A percentile compares a stretch with the other conserved stretches of the same genome.
Evolutionary conservation across 2,797 vertebrate genomes (phyloP).

Genomic region (Falco peregrinus): DNA sequence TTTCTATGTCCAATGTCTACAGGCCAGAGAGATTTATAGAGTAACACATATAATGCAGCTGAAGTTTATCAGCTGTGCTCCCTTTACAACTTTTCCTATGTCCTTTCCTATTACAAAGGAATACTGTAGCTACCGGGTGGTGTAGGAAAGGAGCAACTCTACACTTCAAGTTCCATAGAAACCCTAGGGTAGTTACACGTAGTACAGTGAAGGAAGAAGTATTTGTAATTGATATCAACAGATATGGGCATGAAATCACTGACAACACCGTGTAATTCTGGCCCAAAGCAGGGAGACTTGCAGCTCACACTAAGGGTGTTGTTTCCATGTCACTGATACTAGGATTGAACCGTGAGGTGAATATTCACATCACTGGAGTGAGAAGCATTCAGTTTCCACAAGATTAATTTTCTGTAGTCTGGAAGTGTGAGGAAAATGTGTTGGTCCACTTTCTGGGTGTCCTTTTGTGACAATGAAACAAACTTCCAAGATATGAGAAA

Average conservation of each 20-base stretch:
- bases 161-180: neutral
- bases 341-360: neutral
- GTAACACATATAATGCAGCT: neutral
- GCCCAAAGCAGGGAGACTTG: neutral
- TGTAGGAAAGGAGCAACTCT: neutral
- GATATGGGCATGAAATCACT: neutral
- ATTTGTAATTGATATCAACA: neutral
- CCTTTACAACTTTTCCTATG: neutral
- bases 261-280: neutral
- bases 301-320: neutral
- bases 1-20: neutral
- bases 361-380: neutral
- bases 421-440: constrained; percentile 6
- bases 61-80: neutral
- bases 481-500: neutral
- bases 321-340: neutral
- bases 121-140: neutral
- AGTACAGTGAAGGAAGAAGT: neutral
- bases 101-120: neutral
- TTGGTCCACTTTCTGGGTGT: neutral
- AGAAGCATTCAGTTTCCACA: neutral
- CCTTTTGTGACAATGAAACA: constrained; percentile 16
- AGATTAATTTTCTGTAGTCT: neutral
- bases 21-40: neutral
- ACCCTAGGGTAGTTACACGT: neutral